A percentile compares a stretch with the other conserved stretches of the same genome.
phyloP scores from a whole-genome alignment of 2,113 vertebrate species.

The Zosterops pallidus region DNA sequence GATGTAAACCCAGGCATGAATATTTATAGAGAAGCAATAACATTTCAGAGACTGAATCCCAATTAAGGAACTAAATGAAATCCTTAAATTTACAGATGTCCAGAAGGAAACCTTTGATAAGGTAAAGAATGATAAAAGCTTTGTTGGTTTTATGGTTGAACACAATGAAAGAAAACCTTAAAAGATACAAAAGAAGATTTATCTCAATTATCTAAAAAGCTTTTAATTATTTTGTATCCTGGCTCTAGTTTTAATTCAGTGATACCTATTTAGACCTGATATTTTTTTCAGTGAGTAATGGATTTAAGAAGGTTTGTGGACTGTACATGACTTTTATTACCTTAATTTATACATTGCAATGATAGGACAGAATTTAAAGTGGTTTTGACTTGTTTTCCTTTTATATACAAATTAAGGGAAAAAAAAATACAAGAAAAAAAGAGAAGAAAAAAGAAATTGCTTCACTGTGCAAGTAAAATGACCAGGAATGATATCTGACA shows the following conservation, averaged over 20 bases:
- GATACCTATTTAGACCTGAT: background rate
- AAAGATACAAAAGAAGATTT: background rate
- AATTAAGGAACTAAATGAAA: background rate
- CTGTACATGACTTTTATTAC: background rate
- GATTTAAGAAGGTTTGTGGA: background rate
- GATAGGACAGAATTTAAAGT: background rate
- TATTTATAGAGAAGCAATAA: conserved; percentile 15
- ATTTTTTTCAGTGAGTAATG: background rate
- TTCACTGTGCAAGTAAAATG: background rate
- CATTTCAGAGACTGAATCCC: background rate
- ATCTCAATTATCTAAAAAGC: background rate
- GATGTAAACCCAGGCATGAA: background rate
- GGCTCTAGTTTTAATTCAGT: background rate
- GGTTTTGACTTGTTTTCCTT: background rate
- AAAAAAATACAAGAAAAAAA: too few species aligned
- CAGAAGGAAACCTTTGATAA: background rate
- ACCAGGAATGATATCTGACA: background rate
- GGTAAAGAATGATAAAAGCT: background rate
- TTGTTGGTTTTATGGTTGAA: background rate
- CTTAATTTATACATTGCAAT: background rate
- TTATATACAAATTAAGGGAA: background rate
- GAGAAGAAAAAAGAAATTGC: background rate
- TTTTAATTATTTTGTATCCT: background rate
- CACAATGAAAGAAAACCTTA: background rate
- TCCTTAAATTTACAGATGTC: background rate